Conservation (phyloP, 2,113 vertebrate genomes). For the Hemicordylus capensis region DNA sequence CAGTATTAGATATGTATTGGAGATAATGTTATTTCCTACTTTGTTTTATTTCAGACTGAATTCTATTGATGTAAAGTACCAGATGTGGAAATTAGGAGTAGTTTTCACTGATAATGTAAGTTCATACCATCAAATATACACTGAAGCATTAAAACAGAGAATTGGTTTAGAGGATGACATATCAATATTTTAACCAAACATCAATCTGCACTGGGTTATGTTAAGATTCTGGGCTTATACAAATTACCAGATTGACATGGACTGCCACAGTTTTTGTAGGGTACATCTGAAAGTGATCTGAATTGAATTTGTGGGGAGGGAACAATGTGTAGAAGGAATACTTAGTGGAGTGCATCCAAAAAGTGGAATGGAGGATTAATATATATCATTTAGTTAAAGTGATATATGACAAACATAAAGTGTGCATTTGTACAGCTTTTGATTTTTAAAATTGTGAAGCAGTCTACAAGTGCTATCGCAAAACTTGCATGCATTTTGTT, state of each 20-base stretch:
- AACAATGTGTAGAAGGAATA: too few relatives aligned
- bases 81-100: conserved; percentile 98
- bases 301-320: too few relatives aligned
- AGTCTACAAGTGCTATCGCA: too few relatives aligned
- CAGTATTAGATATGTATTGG: neutral
- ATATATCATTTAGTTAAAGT: too few relatives aligned
- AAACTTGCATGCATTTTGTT: too few relatives aligned
- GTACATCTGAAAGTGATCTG: too few relatives aligned
- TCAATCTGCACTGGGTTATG: neutral
- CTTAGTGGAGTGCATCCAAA: too few relatives aligned
- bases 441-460: too few relatives aligned
- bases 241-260: neutral
- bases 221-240: neutral
- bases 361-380: too few relatives aligned
- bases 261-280: too few relatives aligned
- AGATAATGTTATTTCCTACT: neutral
- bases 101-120: conserved; percentile 98
- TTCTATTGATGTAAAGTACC: conserved; percentile 96
- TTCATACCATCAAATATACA: conserved; percentile 7
- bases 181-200: neutral
- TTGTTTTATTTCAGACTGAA: conserved; percentile 82
- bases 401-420: too few relatives aligned
- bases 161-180: neutral
- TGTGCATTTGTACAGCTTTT: too few relatives aligned
- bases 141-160: neutral